Percentiles rank a stretch among this genome's conserved stretches.
phyloP scores from a whole-genome alignment of 2,888 invertebrate species.

The Tromatobia lineatoria region DNA sequence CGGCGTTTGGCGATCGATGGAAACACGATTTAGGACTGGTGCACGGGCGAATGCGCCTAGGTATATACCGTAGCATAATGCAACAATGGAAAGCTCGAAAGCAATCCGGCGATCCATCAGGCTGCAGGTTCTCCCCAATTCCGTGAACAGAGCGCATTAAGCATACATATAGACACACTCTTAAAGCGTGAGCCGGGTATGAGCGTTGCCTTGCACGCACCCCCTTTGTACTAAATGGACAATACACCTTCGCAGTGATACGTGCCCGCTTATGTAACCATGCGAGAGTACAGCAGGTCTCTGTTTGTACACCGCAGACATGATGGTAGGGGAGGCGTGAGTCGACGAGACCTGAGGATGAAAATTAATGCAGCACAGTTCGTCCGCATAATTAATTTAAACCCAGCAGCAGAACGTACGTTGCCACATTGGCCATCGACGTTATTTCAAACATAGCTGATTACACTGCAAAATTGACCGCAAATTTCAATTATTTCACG shows the following conservation, averaged over 20 bases:
- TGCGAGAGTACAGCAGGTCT: not conserved
- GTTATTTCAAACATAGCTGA: conserved; percentile 82
- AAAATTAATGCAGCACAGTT: conserved; percentile 80
- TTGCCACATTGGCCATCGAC: conserved; percentile 77
- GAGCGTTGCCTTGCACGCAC: conserved; percentile 5
- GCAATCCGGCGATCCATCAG: conserved; percentile 29
- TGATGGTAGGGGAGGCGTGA: not conserved
- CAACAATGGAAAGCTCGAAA: conserved; percentile 61
- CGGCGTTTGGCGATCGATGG: conserved; percentile 49
- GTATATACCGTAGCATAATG: conserved; percentile 57
- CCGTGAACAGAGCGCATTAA: not conserved
- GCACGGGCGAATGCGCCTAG: conserved; percentile 47
- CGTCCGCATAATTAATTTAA: conserved; percentile 83
- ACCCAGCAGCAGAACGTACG: conserved; percentile 68
- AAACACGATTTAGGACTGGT: conserved; percentile 57
- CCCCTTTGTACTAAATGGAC: conserved; percentile 4
- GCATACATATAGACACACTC: conserved; percentile 3
- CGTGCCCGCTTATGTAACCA: conserved; percentile 14
- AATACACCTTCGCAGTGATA: not conserved
- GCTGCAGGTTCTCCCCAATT: conserved; percentile 43
- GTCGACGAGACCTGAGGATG: conserved; percentile 66
- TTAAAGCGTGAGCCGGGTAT: conserved; percentile 19
- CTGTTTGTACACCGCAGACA: not conserved
- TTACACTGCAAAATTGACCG: conserved; percentile 82
- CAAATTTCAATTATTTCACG: conserved; percentile 83